Percentiles rank a stretch among this genome's conserved stretches.
Conservation (phyloP, 2,888 invertebrate species). For the Oxyscelio sp. region DNA sequence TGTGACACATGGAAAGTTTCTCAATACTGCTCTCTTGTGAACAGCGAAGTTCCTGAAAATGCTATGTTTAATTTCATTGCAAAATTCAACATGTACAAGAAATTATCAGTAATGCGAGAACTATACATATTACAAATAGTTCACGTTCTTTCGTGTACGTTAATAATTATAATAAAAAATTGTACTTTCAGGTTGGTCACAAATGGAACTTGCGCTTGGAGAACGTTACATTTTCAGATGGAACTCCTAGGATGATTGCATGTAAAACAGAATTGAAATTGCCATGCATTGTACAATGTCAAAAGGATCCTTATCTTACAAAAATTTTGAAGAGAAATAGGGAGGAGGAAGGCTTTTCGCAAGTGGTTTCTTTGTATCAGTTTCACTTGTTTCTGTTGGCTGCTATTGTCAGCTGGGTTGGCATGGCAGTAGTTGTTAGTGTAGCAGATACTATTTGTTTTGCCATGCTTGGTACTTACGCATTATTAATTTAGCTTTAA, state of each 20-base stretch:
- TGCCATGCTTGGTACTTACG: conserved; percentile 91
- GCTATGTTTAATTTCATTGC: conserved; percentile 79
- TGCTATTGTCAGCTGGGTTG: conserved; percentile 94
- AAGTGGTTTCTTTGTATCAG: conserved; percentile 89
- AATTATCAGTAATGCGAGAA: conserved; percentile 70
- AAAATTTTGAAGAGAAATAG: conserved; percentile 78
- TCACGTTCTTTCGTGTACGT: background rate
- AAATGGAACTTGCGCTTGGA: conserved; percentile 80
- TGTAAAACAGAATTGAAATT: conserved; percentile 87
- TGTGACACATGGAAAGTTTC: conserved; percentile 79
- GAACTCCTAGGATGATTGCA: conserved; percentile 81
- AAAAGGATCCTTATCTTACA: conserved; percentile 83
- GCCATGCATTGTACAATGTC: conserved; percentile 88
- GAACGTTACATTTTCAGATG: conserved; percentile 88
- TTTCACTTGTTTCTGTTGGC: conserved; percentile 94
- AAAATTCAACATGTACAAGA: conserved; percentile 79
- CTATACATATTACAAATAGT: background rate
- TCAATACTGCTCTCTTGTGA: conserved; percentile 76
- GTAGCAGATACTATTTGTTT: conserved; percentile 97
- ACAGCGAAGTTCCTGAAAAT: conserved; percentile 57
- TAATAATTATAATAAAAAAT: background rate
- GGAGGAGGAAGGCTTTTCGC: conserved; percentile 63
- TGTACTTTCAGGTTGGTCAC: conserved; percentile 20
- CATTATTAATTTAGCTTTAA: too few species aligned
- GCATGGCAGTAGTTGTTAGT: conserved; percentile 95